These are phyloP conservation scores for Paraescarpia echinospica DNA, from an alignment of 1,140 invertebrate species.

Conservation along the genomic window DNA sequence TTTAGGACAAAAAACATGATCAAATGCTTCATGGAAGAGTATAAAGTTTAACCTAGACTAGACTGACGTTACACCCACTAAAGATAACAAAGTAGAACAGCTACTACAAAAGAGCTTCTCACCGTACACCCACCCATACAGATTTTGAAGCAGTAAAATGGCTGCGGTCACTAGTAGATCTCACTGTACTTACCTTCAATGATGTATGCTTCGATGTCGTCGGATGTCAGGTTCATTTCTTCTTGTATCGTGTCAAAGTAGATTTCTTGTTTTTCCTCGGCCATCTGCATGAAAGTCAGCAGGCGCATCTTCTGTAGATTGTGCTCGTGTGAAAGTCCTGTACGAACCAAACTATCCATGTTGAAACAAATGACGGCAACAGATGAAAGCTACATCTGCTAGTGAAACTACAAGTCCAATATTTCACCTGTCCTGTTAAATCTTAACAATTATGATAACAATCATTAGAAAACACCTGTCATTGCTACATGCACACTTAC, in stretches of 20 bases:
- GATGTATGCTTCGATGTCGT: slow-evolving; percentile 92
- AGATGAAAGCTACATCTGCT: not conserved
- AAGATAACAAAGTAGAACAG: not conserved
- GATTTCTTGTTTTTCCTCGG: slow-evolving; percentile 88
- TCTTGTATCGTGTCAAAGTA: slow-evolving; percentile 83
- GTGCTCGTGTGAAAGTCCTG: slow-evolving; percentile 86
- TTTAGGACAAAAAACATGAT: not conserved
- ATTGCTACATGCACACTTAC: not conserved
- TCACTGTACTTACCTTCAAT: slow-evolving; percentile 77
- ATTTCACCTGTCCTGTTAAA: not conserved
- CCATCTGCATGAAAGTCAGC: slow-evolving; percentile 94
- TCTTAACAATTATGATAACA: no score
- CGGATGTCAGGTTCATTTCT: slow-evolving; percentile 81
- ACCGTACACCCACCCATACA: no score
- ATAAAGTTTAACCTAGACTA: not conserved
- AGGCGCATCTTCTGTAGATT: slow-evolving; percentile 96
- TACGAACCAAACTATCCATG: slow-evolving; percentile 21
- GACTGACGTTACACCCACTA: not conserved
- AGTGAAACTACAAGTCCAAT: not conserved
- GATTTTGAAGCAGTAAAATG: not conserved
- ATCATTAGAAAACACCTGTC: no score
- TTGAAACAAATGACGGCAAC: slow-evolving; percentile 27
- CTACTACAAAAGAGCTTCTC: not conserved
- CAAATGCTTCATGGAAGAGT: not conserved
- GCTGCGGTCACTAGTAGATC: not conserved